A percentile compares a stretch with the other conserved stretches of the same genome.
These are phyloP conservation scores for Indri indri DNA, from an alignment of 2,113 vertebrate species.

Conservation along the genomic window DNA sequence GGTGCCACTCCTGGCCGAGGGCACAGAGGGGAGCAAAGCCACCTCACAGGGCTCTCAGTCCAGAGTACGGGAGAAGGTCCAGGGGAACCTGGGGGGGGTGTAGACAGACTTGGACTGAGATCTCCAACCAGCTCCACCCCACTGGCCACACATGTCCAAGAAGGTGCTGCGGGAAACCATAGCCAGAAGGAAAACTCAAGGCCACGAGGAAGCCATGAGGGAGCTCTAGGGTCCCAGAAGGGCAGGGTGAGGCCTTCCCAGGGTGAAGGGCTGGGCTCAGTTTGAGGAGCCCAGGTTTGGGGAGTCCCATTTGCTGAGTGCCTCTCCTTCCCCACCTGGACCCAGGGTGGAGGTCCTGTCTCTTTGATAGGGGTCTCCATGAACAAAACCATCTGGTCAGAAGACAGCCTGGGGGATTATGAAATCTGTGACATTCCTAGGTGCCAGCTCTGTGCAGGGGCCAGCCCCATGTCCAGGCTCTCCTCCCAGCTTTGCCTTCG, in stretches of 20 bases:
- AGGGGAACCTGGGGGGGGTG: background rate
- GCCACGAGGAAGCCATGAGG: too few relatives aligned
- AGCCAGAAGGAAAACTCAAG: background rate
- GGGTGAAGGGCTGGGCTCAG: background rate
- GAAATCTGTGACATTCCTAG: background rate
- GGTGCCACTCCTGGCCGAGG: background rate
- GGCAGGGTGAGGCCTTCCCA: background rate
- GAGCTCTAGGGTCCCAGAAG: background rate
- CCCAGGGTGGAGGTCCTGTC: background rate
- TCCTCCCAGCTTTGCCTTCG: background rate
- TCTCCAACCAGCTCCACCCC: background rate
- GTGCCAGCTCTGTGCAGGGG: background rate
- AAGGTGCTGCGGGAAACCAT: background rate
- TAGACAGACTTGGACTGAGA: background rate
- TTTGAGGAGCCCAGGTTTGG: background rate
- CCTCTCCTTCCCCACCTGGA: background rate
- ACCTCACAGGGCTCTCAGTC: background rate
- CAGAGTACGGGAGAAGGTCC: background rate
- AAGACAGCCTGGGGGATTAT: background rate
- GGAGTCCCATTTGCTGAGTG: background rate
- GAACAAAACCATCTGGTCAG: background rate
- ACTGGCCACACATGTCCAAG: background rate
- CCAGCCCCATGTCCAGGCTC: too few relatives aligned
- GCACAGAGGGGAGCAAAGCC: background rate
- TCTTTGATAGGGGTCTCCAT: background rate